These are phyloP conservation scores for Podarcis lilfordi DNA, from an alignment of 2,797 vertebrate species.

Conservation along the genomic window DNA sequence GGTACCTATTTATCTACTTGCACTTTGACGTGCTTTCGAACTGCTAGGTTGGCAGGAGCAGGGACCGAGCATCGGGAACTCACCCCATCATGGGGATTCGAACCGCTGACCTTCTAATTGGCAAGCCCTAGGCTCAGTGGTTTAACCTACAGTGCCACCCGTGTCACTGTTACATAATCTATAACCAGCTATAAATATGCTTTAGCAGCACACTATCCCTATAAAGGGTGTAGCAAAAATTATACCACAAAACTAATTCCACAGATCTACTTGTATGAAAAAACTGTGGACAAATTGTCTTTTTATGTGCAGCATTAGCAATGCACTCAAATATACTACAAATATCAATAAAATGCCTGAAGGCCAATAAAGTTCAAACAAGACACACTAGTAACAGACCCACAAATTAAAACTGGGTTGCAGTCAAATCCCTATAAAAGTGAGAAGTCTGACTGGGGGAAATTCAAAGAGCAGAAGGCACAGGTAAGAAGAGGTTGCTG, in stretches of 20 bases:
- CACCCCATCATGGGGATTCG: no score
- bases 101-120: no score
- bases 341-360: constrained; percentile 2
- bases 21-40: no score
- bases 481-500: not conserved
- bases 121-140: no score
- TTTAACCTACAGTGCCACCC: no score
- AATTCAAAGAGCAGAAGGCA: not conserved
- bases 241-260: constrained; percentile 4
- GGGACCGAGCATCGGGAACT: no score
- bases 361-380: not conserved
- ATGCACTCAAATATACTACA: not conserved
- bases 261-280: not conserved
- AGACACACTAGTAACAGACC: not conserved
- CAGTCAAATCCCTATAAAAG: not conserved
- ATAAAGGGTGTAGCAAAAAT: not conserved
- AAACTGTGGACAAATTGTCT: not conserved
- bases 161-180: not conserved
- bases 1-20: no score
- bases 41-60: no score
- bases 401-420: not conserved
- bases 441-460: not conserved
- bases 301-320: not conserved
- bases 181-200: not conserved
- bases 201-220: not conserved